Evolutionary conservation across 1,140 invertebrate genomes (phyloP).

Genomic region (Dreissena polymorpha): DNA sequence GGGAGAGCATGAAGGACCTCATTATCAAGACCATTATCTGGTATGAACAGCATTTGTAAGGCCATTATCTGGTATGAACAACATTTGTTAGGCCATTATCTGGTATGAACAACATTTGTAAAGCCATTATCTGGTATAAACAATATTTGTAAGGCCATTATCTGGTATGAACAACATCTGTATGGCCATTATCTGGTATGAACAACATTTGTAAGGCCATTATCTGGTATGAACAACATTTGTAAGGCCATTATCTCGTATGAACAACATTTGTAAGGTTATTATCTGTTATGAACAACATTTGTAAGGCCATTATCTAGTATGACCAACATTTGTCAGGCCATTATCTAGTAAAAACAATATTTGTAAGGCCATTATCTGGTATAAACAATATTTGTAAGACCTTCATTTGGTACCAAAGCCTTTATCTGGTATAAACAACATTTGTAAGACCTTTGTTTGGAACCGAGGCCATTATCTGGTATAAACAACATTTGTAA

Average conservation of each 20-base stretch:
- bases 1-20: slow-evolving; percentile 94
- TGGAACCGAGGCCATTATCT: slow-evolving; percentile 78
- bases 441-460: slow-evolving; percentile 77
- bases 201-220: neutral
- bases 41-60: slow-evolving; percentile 82
- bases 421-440: slow-evolving; percentile 86
- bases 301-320: neutral
- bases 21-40: slow-evolving; percentile 95
- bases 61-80: slow-evolving; percentile 86
- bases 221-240: neutral
- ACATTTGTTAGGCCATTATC: no score
- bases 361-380: slow-evolving; percentile 82
- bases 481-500: slow-evolving; percentile 81
- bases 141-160: neutral
- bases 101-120: neutral
- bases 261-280: neutral
- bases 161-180: neutral
- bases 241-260: neutral
- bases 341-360: slow-evolving; percentile 89
- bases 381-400: slow-evolving; percentile 73
- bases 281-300: neutral
- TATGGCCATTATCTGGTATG: neutral
- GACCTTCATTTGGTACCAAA: slow-evolving; percentile 86
- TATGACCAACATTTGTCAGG: slow-evolving; percentile 72
- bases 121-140: neutral